Evolutionary conservation across 2,888 invertebrate species (phyloP).

Genomic region (Calephelis perditalis): DNA sequence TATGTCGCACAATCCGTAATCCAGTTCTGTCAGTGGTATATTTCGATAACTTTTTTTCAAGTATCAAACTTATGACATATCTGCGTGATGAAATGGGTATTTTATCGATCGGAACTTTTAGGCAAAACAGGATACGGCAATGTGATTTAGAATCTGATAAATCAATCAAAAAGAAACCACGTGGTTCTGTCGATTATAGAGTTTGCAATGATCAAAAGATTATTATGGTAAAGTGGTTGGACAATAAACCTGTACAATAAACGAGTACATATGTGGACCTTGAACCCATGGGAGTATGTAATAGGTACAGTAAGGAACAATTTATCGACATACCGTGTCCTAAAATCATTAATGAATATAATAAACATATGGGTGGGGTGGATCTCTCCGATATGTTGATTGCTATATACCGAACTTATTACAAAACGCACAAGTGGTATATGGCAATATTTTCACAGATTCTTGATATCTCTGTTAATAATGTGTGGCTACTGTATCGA

Average conservation of each 20-base stretch:
- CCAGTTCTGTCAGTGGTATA: constrained; percentile 19
- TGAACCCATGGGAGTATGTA: neutral
- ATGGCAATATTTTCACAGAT: neutral
- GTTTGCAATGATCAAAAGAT: constrained; percentile 26
- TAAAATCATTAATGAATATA: neutral
- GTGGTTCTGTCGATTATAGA: constrained; percentile 21
- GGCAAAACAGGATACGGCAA: constrained; percentile 25
- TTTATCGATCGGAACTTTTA: constrained; percentile 25
- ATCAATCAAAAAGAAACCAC: constrained; percentile 22
- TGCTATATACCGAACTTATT: neutral
- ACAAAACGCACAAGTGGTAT: neutral
- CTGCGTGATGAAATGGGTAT: constrained; percentile 19
- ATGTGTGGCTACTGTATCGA: neutral
- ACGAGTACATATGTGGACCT: neutral
- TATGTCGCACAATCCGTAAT: constrained; percentile 28
- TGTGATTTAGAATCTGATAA: constrained; percentile 23
- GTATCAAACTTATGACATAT: constrained; percentile 14
- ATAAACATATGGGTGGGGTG: constrained; percentile 2
- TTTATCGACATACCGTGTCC: constrained; percentile 1
- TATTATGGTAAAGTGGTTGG: constrained; percentile 5
- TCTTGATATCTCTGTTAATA: neutral
- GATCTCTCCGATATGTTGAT: neutral
- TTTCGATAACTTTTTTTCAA: constrained; percentile 28
- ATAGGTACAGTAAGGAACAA: neutral
- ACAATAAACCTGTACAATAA: neutral